A percentile compares a stretch with the other conserved stretches of the same genome.
Conservation (phyloP, 2,113 vertebrate genomes). For the Cairina moschata region DNA sequence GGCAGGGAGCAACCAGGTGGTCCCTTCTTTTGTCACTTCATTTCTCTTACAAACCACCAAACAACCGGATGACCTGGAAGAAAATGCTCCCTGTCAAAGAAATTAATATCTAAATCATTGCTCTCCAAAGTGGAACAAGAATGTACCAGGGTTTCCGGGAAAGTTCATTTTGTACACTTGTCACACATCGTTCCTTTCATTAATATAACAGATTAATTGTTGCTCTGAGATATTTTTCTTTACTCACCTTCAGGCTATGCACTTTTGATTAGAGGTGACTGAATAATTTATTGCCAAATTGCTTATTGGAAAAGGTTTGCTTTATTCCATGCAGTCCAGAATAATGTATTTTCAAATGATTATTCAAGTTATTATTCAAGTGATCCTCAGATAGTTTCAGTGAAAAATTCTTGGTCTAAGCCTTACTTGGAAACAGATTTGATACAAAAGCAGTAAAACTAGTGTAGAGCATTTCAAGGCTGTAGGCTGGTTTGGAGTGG, state of each 20-base stretch:
- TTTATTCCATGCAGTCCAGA: background rate
- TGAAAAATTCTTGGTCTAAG: background rate
- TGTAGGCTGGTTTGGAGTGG: background rate
- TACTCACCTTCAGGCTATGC: background rate
- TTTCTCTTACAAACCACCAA: background rate
- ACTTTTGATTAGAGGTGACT: constrained; percentile 11
- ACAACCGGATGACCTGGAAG: background rate
- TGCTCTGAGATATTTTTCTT: constrained; percentile 19
- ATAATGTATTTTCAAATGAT: background rate
- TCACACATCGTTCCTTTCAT: background rate
- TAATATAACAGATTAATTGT: background rate
- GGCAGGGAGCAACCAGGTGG: background rate
- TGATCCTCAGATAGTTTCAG: background rate
- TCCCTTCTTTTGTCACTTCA: background rate
- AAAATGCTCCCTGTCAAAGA: background rate
- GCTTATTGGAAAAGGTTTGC: background rate
- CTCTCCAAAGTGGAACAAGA: background rate
- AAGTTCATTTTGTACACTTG: background rate
- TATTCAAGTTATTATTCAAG: background rate
- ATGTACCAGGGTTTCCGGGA: background rate
- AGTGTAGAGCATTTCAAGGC: background rate
- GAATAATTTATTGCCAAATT: constrained; percentile 18
- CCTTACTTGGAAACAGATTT: background rate
- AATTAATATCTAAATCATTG: background rate
- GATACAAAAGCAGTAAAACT: background rate